Base-by-base conservation (phyloP, 2,113 vertebrate genomes). In the Pyxicephalus adspersus region DNA sequence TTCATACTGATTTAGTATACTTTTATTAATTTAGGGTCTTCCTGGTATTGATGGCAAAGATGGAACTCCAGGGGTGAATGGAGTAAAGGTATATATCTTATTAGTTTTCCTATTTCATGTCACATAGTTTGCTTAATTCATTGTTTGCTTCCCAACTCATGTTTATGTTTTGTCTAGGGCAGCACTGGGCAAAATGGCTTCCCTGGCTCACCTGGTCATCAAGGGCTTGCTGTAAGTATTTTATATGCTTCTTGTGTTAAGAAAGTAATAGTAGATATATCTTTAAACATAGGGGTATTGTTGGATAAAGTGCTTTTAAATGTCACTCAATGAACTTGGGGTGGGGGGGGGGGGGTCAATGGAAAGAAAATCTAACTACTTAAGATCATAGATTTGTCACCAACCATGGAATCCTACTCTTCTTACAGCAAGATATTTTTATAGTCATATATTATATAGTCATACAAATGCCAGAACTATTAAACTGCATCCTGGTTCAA, bases 1-100 rank as follows among this genome's bases (percentile, higher is more conserved):
- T 34, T 38, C 15, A 13, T 45, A 13, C 8, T 13, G 20, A 28
- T 20, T 26, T 29, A 26, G 50, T 71, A 55, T 25, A 16, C 38
- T 51, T 72, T n/a, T 50, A 76, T 70, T 65, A 83, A 57, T 45
- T 4, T 88, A 99, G 98, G 98, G 98, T 81, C 92, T 97, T 55
- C 96, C 98, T 0, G 98, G 98, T 61, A 96, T 98, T 9, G 96
- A 99, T n/a, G 98, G 97, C 83, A 98, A 98, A 87, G 96, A 99
- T 0, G 98, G 98, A 25, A 96, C 94, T 58, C 96, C 96, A 0
- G 98, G 97, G 0, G 92, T 90, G 85, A 96, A 97, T 0, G 98
- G 98, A 16, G 89, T 95, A 83, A 99, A 99, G 95, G 97, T 97
- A 90, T 83, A 88, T 3, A 77, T 9, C 22, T 20, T 19, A 66